Conservation (phyloP, 2,888 invertebrate genomes). For the Cylindroiulus punctatus region DNA sequence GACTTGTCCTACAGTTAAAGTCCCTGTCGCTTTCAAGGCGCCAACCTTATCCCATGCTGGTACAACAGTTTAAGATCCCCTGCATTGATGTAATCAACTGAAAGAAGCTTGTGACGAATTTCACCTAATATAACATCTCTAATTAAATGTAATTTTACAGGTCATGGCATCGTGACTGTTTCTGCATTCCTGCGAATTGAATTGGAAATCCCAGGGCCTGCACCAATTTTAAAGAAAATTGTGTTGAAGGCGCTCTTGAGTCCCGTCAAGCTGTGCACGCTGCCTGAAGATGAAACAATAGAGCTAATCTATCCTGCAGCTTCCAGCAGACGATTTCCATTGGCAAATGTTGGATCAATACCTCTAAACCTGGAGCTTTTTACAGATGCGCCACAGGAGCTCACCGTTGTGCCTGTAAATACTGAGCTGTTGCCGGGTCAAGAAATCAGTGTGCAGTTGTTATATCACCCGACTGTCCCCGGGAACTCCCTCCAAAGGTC, state of each 20-base stretch:
- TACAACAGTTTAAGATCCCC: neutral
- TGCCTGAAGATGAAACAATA: conserved; percentile 8
- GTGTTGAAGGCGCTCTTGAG: conserved; percentile 3
- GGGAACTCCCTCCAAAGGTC: neutral
- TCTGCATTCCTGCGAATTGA: conserved; percentile 29
- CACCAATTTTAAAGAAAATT: conserved; percentile 46
- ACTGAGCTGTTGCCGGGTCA: conserved; percentile 5
- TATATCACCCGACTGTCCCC: conserved; percentile 21
- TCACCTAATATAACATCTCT: neutral
- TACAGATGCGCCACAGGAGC: neutral
- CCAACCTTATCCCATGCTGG: conserved; percentile 4
- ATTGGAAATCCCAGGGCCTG: conserved; percentile 44
- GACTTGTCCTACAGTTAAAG: neutral
- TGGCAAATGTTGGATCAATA: conserved; percentile 12
- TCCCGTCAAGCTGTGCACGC: neutral
- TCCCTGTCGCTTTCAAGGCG: conserved; percentile 44
- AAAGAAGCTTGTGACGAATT: no score
- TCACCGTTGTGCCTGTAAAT: neutral
- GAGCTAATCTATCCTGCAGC: conserved; percentile 5
- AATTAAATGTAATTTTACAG: neutral
- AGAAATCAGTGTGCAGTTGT: conserved; percentile 30
- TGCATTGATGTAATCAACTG: neutral
- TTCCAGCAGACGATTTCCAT: conserved; percentile 19
- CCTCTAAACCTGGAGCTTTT: conserved; percentile 22
- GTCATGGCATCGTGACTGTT: neutral